Evolutionary conservation across 1,140 invertebrate genomes (phyloP), one percentile per base, ranked within the genome.

Genomic region (Drosophila auraria): DNA sequence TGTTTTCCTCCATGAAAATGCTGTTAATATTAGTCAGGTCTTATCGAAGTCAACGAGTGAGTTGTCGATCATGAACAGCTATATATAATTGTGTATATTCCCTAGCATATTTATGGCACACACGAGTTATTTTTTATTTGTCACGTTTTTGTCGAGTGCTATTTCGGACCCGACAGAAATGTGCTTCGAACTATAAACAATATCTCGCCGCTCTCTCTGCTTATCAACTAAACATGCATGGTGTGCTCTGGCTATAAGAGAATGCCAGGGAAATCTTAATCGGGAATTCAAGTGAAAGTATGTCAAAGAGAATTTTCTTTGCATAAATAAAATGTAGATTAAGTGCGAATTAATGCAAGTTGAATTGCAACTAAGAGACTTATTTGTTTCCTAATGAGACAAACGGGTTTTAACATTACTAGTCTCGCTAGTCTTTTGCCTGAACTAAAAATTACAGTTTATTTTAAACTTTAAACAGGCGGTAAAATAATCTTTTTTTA

Each of bases 61-160:
- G 25, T 33, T 59, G 36, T 30, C 20, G 33, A 33, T 58, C 42
- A 25, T 27, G 1, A 25, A 44, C 36, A 38, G 38, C 23, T 62
- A 51, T 72, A 70, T 30, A 66, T 53, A 74, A 58, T 38, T 58
- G 36, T 17, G 11, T 66, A 30, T 40, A 58, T 58, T 56, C 14
- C 23, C 12, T 14, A 17, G 40, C 33, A 44, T 45, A 69, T 78
- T 69, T 77, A 78, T 69, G 51, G 50, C 49, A 23, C 50, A 69
- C 75, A 78, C 75, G 73, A 61, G 56, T 66, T 20, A 36, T 33
- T 51, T 76, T 74, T 61, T 69, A 42, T 62, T 25, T 78, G 69
- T 75, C 82, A 86, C 82, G 83, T 86, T 86, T 87, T 68, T 49
- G 49, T 87, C 75, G 75, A 75, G 62, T 82, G 69, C 57, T 77